Percentiles rank a stretch among this genome's conserved stretches.
Conservation (phyloP, 1,140 invertebrate genomes). For the Parasteatoda tepidariorum region DNA sequence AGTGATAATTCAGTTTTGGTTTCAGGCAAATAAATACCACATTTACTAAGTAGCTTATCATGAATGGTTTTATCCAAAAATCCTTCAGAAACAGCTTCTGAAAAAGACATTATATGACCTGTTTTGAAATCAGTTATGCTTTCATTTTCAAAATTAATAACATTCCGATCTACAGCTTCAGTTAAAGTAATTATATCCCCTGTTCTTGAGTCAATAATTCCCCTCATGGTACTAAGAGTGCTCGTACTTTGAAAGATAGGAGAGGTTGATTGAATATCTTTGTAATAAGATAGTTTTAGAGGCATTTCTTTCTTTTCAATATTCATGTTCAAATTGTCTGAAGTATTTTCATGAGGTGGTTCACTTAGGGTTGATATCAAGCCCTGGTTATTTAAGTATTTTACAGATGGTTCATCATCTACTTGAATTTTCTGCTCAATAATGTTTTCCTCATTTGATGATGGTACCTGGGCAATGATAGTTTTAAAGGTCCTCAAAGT, state of each 20-base stretch:
- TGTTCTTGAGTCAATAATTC: constrained; percentile 70
- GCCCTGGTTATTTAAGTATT: not conserved
- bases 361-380: too few relatives aligned
- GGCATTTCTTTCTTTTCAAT: not conserved
- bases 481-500: constrained; percentile 32
- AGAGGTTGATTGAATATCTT: not conserved
- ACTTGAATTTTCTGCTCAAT: not conserved
- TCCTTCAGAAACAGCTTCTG: constrained; percentile 80
- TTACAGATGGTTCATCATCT: not conserved
- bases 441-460: not conserved
- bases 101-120: constrained; percentile 82
- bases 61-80: constrained; percentile 75
- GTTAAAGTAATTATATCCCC: constrained; percentile 68
- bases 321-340: not conserved
- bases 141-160: constrained; percentile 19
- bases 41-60: constrained; percentile 67
- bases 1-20: constrained; percentile 85
- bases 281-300: not conserved
- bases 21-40: constrained; percentile 86
- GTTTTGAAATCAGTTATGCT: constrained; percentile 79
- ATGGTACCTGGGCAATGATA: constrained; percentile 30
- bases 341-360: too few relatives aligned
- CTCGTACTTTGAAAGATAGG: too few relatives aligned
- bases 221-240: too few relatives aligned
- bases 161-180: constrained; percentile 71